phyloP scores from a whole-genome alignment of 2,888 invertebrate genomes.

The Xestoiulus laeticollis region DNA sequence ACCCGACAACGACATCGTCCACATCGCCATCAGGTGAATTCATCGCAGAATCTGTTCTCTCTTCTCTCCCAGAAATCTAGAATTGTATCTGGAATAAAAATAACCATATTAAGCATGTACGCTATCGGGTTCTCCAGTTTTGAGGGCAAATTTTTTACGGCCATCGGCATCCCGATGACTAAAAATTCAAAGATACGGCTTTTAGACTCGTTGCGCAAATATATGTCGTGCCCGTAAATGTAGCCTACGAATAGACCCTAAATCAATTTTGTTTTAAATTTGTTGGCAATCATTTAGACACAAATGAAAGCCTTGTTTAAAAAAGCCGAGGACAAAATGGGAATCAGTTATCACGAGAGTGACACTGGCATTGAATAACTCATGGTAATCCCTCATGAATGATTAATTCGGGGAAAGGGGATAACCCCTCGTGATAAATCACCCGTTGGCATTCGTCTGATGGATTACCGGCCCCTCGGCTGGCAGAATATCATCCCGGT shows the following conservation, averaged over 20 bases:
- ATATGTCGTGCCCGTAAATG: too few relatives aligned
- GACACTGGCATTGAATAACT: background rate
- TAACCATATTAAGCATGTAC: too few relatives aligned
- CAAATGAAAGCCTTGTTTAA: background rate
- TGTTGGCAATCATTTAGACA: background rate
- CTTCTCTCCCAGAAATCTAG: background rate
- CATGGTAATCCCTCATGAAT: background rate
- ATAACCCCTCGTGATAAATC: conserved; percentile 5
- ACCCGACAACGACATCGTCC: background rate
- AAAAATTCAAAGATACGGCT: too few relatives aligned
- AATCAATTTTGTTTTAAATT: too few relatives aligned
- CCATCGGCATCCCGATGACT: too few relatives aligned
- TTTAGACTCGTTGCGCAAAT: too few relatives aligned
- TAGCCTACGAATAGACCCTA: too few relatives aligned
- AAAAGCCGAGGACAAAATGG: background rate
- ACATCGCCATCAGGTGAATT: background rate
- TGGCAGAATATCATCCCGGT: background rate
- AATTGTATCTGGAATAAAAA: background rate
- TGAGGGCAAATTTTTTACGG: too few relatives aligned
- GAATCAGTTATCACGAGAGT: background rate
- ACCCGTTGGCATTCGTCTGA: background rate
- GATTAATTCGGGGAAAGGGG: background rate
- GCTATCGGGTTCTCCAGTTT: too few relatives aligned
- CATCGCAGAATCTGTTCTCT: background rate
- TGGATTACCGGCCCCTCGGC: background rate